These are phyloP conservation scores for Tenthredo notha DNA, from an alignment of 2,888 invertebrate species.

Conservation along the genomic window DNA sequence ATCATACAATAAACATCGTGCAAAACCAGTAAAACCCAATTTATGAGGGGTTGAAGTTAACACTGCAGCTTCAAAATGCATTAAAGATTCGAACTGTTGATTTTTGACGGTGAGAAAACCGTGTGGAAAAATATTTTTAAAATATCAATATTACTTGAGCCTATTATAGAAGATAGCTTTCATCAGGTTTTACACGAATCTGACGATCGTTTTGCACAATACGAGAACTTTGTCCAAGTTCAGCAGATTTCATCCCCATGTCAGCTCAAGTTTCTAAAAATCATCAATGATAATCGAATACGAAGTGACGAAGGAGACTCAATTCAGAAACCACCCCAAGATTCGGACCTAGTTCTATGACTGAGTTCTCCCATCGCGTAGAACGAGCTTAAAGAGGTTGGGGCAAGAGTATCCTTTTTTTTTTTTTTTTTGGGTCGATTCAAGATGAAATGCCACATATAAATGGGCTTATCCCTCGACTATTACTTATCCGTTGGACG, in stretches of 20 bases:
- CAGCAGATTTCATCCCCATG: no score
- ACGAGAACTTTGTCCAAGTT: no score
- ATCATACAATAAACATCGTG: conserved; percentile 3
- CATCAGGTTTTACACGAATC: not conserved
- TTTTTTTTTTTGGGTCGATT: not conserved
- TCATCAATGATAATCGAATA: not conserved
- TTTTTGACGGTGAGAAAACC: not conserved
- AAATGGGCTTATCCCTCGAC: conserved; percentile 6
- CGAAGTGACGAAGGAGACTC: not conserved
- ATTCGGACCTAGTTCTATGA: not conserved
- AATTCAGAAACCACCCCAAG: not conserved
- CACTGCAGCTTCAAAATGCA: not conserved
- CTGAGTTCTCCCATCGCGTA: not conserved
- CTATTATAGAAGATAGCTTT: not conserved
- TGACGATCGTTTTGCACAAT: no score
- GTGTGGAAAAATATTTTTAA: not conserved
- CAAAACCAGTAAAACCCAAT: not conserved
- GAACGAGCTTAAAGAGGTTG: not conserved
- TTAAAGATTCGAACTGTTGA: not conserved
- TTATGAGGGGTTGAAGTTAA: not conserved
- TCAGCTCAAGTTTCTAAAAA: not conserved
- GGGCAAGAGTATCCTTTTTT: not conserved
- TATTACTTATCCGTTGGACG: not conserved
- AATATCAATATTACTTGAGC: not conserved
- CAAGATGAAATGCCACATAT: not conserved